A percentile compares a stretch with the other conserved stretches of the same genome.
These are phyloP conservation scores for Mesaphorura yosii DNA, from an alignment of 1,140 invertebrate species.

Conservation along the genomic window DNA sequence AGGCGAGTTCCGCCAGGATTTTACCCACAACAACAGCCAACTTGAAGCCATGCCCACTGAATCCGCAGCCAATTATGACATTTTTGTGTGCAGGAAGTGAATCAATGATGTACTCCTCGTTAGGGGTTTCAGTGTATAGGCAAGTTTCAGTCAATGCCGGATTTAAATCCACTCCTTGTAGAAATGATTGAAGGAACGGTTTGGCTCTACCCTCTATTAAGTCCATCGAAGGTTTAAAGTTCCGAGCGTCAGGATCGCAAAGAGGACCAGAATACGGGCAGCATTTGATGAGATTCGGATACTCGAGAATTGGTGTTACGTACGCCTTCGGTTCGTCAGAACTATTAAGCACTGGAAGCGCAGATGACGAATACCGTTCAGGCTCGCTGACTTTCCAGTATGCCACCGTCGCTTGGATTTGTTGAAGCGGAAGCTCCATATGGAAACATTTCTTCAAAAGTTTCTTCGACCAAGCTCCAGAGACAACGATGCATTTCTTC, in stretches of 20 bases:
- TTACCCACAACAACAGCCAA: constrained; percentile 8
- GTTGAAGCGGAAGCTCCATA: neutral
- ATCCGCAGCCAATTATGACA: constrained; percentile 13
- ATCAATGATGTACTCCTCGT: constrained; percentile 9
- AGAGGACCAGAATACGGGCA: neutral
- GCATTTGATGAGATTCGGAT: constrained; percentile 13
- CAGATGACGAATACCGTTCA: neutral
- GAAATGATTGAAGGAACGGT: neutral
- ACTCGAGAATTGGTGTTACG: constrained; percentile 10
- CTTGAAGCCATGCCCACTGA: constrained; percentile 20
- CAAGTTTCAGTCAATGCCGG: neutral
- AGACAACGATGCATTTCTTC: constrained; percentile 4
- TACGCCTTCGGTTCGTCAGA: neutral
- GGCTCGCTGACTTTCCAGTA: constrained; percentile 16
- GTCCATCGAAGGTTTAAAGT: neutral
- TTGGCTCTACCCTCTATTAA: neutral
- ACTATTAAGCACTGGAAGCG: constrained; percentile 3
- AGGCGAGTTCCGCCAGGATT: neutral
- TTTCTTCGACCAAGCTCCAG: constrained; percentile 6
- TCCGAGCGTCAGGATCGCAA: constrained; percentile 8
- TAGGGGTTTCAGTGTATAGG: neutral
- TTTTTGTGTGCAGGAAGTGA: neutral
- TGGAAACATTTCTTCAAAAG: neutral
- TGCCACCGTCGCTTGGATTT: neutral
- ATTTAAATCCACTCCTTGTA: neutral